Percentiles rank a stretch among this genome's conserved stretches.
These are phyloP conservation scores for Dendrolimus punctatus DNA, from an alignment of 1,140 invertebrate genomes.

Conservation along the genomic window DNA sequence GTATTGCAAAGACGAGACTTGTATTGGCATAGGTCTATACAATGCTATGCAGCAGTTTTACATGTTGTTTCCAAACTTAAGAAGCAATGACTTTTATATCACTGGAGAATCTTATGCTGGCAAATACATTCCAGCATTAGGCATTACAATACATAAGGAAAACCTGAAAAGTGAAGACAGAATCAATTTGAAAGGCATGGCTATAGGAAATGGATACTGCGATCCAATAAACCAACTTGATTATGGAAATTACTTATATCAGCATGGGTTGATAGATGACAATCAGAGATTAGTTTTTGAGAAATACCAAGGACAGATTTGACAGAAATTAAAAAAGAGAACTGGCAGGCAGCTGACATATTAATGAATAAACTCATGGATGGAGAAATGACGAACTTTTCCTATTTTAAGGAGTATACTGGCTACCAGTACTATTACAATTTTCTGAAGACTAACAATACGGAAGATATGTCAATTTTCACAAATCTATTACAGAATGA, in stretches of 20 bases:
- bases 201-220: slow-evolving; percentile 79
- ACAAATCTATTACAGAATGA: slow-evolving; percentile 72
- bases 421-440: slow-evolving; percentile 87
- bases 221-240: slow-evolving; percentile 77
- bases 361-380: slow-evolving; percentile 79
- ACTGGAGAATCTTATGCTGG: slow-evolving; percentile 90
- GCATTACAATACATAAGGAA: slow-evolving; percentile 80
- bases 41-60: slow-evolving; percentile 79
- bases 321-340: slow-evolving; percentile 73
- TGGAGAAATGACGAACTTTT: slow-evolving; percentile 74
- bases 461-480: slow-evolving; percentile 48
- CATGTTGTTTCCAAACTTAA: slow-evolving; percentile 78
- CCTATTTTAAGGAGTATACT: slow-evolving; percentile 83
- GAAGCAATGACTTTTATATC: slow-evolving; percentile 80
- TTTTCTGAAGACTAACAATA: slow-evolving; percentile 73
- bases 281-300: slow-evolving; percentile 72
- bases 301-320: slow-evolving; percentile 71
- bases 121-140: slow-evolving; percentile 85
- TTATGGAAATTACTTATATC: slow-evolving; percentile 78
- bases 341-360: slow-evolving; percentile 76
- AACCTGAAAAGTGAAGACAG: slow-evolving; percentile 70
- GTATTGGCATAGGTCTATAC: slow-evolving; percentile 76
- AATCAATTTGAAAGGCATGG: slow-evolving; percentile 78
- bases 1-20: slow-evolving; percentile 75
- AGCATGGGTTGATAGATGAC: slow-evolving; percentile 76